phyloP scores from a whole-genome alignment of 2,888 invertebrate species.

The Drosophila nigritarsus region DNA sequence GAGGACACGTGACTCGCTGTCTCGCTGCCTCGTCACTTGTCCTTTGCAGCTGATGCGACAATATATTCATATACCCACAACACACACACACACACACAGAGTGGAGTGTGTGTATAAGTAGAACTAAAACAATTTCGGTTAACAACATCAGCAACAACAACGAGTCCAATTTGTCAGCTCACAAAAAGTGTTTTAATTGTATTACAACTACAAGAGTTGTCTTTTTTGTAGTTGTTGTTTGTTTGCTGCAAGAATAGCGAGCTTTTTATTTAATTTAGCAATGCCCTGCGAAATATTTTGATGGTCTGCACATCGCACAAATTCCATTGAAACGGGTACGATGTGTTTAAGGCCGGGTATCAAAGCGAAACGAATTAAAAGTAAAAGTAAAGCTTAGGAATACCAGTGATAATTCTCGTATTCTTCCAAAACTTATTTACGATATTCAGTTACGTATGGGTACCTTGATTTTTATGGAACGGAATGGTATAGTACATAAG shows the following conservation, averaged over 20 bases:
- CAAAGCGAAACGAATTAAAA: background rate
- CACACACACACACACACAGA: background rate
- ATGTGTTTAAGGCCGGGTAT: fast-evolving
- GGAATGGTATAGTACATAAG: background rate
- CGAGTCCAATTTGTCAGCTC: constrained; percentile 53
- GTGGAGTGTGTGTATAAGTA: constrained; percentile 20
- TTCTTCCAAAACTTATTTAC: background rate
- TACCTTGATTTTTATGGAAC: background rate
- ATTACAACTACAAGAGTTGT: constrained; percentile 52
- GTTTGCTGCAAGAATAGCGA: constrained; percentile 11
- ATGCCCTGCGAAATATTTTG: constrained; percentile 33
- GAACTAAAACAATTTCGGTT: constrained; percentile 59
- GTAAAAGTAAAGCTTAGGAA: fast-evolving
- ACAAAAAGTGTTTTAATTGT: constrained; percentile 65
- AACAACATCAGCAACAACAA: constrained; percentile 38
- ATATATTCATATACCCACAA: constrained; percentile 20
- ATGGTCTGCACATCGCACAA: background rate
- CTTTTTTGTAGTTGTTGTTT: constrained; percentile 6
- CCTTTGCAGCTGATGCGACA: constrained; percentile 14
- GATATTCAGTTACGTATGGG: fast-evolving
- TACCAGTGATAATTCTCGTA: fast-evolving
- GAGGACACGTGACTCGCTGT: constrained; percentile 52
- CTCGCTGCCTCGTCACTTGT: constrained; percentile 18
- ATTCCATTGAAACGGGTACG: background rate
- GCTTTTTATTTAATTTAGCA: constrained; percentile 56